phyloP scores from a whole-genome alignment of 1,140 invertebrate genomes.

The Eulimnadia texana region DNA sequence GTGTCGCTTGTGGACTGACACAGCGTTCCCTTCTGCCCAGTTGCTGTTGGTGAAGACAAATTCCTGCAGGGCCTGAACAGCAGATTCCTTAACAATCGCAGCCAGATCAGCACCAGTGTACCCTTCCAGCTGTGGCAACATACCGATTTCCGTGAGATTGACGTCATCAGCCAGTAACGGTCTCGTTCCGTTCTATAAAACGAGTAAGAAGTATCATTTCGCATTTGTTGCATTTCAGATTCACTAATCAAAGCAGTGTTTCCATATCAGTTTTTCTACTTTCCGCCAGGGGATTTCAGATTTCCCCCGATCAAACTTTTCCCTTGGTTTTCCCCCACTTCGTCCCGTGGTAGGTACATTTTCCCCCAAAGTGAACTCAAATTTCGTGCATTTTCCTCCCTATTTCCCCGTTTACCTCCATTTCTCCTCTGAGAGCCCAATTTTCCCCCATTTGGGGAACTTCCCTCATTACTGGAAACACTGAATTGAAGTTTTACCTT shows the following conservation, averaged over 20 bases:
- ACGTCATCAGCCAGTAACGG: slow-evolving; percentile 62
- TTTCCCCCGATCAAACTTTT: no score
- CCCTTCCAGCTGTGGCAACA: slow-evolving; percentile 49
- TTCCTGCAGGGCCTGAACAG: slow-evolving; percentile 55
- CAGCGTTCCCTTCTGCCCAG: slow-evolving; percentile 27
- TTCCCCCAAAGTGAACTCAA: no score
- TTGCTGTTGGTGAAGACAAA: slow-evolving; percentile 31
- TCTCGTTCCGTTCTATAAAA: slow-evolving; percentile 50
- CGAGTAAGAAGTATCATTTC: slow-evolving; percentile 3
- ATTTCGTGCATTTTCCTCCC: not conserved
- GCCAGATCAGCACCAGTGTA: slow-evolving; percentile 88
- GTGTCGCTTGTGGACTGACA: slow-evolving; percentile 37
- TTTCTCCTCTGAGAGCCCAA: slow-evolving; percentile 1
- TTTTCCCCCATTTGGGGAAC: slow-evolving; percentile 8
- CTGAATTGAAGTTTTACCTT: slow-evolving; percentile 42
- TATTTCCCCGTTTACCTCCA: not conserved
- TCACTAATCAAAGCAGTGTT: no score
- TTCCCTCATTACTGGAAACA: no score
- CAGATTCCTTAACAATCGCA: slow-evolving; percentile 67
- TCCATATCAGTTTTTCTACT: no score
- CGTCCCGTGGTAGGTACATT: no score
- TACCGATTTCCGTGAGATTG: slow-evolving; percentile 48
- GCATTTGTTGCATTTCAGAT: not conserved
- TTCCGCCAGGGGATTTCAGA: no score
- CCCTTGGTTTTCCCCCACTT: no score